These are phyloP conservation scores for Heliconius charithonia DNA, from an alignment of 2,888 invertebrate species.

Conservation along the genomic window DNA sequence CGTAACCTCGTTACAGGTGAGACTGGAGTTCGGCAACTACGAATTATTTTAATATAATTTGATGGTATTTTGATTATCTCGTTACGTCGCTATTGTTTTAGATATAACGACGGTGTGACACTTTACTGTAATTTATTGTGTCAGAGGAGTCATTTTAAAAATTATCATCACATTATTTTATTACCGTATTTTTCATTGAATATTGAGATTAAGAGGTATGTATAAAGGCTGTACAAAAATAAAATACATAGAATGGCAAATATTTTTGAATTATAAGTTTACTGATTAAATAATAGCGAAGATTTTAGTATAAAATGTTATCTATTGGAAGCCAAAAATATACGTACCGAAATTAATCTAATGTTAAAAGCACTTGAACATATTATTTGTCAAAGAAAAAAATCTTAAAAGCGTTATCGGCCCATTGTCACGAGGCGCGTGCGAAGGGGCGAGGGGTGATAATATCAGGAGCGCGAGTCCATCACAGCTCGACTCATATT, in stretches of 20 bases:
- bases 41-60: constrained; percentile 41
- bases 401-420: constrained; percentile 17
- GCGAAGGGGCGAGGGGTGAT: constrained; percentile 36
- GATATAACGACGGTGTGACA: constrained; percentile 35
- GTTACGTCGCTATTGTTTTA: constrained; percentile 44
- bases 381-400: constrained; percentile 20
- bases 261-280: neutral
- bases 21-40: constrained; percentile 4
- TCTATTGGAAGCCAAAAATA: no score
- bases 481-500: constrained; percentile 48
- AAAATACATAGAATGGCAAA: neutral
- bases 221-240: neutral
- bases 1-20: constrained; percentile 10
- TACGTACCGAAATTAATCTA: neutral
- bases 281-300: neutral
- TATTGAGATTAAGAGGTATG: neutral
- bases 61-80: constrained; percentile 47
- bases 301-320: neutral
- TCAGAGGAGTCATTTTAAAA: neutral
- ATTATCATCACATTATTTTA: neutral
- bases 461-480: constrained; percentile 43
- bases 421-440: constrained; percentile 13
- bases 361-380: constrained; percentile 1
- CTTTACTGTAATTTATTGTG: neutral
- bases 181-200: neutral